Evolutionary conservation across 2,797 vertebrate species (phyloP).

Genomic region (Carduelis carduelis): DNA sequence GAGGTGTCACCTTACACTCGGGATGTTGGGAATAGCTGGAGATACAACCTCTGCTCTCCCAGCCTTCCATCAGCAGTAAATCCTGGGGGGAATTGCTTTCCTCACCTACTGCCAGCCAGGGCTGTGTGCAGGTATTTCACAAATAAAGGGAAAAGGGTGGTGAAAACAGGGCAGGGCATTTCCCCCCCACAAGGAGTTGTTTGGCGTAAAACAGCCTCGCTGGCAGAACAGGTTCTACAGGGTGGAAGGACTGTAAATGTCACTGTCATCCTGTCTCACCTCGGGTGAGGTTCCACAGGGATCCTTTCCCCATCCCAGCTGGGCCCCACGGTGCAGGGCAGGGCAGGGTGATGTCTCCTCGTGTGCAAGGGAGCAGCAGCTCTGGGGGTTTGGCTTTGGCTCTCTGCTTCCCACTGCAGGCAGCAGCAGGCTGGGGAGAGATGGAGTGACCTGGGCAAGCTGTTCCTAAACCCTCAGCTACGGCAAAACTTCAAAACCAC

Average conservation of each 20-base stretch:
- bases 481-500: background rate
- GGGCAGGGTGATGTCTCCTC: fast-evolving
- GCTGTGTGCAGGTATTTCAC: background rate
- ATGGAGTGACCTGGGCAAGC: background rate
- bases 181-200: background rate
- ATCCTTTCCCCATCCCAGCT: background rate
- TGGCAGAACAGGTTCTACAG: background rate
- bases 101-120: background rate
- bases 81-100: background rate
- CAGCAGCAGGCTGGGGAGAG: background rate
- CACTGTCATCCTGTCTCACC: fast-evolving
- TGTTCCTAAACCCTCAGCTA: background rate
- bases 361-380: background rate
- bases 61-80: background rate
- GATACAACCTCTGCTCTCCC: background rate
- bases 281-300: fast-evolving
- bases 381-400: background rate
- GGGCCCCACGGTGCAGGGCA: background rate
- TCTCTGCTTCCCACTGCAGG: background rate
- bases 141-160: too few relatives aligned
- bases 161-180: fast-evolving
- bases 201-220: background rate
- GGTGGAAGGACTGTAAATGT: background rate
- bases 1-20: background rate
- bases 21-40: background rate